Evolutionary conservation across 2,797 vertebrate species (phyloP).

Genomic region (Tympanoctomys barrerae): DNA sequence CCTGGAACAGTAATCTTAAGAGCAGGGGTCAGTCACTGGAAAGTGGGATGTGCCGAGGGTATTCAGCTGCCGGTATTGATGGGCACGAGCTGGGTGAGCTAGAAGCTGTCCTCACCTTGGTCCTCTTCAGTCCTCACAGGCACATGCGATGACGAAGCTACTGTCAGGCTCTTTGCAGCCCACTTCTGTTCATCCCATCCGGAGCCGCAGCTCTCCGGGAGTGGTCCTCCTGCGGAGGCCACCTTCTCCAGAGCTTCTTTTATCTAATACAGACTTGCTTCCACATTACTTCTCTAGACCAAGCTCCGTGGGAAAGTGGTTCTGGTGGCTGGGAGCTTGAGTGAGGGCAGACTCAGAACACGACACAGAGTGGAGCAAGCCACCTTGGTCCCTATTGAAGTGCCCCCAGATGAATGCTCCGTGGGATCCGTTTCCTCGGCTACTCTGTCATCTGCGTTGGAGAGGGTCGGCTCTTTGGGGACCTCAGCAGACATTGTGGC

Average conservation of each 20-base stretch:
- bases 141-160: accelerated
- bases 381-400: conserved; percentile 86
- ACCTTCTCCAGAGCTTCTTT: neutral
- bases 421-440: conserved; percentile 85
- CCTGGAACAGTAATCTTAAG: neutral
- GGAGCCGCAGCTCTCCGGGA: neutral
- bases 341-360: conserved; percentile 80
- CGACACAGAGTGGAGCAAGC: conserved; percentile 79
- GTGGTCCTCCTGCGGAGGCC: accelerated
- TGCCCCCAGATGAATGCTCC: conserved; percentile 79
- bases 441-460: conserved; percentile 84
- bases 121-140: accelerated
- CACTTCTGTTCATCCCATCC: accelerated
- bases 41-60: neutral
- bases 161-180: no score
- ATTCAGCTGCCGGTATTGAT: neutral
- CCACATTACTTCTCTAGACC: conserved; percentile 62
- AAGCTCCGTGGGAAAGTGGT: conserved; percentile 23
- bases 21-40: neutral
- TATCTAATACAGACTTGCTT: neutral
- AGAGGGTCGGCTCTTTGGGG: conserved; percentile 83
- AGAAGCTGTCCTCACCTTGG: neutral
- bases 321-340: conserved; percentile 76
- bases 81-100: neutral
- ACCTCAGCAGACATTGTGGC: conserved; percentile 86